Percentiles rank a stretch among this genome's conserved stretches.
phyloP scores from a whole-genome alignment of 2,113 vertebrate genomes.

The Labrus mixtus region DNA sequence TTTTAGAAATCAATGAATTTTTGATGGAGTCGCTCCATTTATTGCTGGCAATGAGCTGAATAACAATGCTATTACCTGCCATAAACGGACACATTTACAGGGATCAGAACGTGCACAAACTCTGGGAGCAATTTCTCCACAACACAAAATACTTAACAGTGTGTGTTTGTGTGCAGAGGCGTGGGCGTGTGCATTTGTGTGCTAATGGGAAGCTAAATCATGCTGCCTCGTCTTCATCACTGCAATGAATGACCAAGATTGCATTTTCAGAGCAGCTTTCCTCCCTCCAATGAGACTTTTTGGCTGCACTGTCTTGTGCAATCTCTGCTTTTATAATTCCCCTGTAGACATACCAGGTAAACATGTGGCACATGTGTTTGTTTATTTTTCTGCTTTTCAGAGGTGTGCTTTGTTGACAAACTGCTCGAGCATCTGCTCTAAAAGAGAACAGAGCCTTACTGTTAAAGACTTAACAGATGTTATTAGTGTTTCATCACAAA shows the following conservation, averaged over 20 bases:
- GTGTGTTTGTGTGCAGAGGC: slow-evolving; percentile 30
- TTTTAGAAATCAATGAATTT: slow-evolving; percentile 10
- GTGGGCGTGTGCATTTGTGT: slow-evolving; percentile 31
- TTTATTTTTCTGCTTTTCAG: slow-evolving; percentile 11
- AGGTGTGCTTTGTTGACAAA: slow-evolving; percentile 30
- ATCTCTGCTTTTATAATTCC: slow-evolving; percentile 16
- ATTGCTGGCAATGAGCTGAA: slow-evolving; percentile 13
- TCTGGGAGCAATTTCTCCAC: slow-evolving; percentile 27
- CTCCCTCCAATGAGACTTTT: slow-evolving; percentile 21
- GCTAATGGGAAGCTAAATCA: slow-evolving; percentile 60
- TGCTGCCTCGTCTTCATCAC: slow-evolving; percentile 45
- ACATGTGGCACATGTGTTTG: slow-evolving; percentile 25
- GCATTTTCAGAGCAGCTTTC: slow-evolving; percentile 27
- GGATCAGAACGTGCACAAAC: slow-evolving; percentile 37
- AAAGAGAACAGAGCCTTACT: slow-evolving; percentile 29
- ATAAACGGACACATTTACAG: slow-evolving; percentile 27
- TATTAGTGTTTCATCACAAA: slow-evolving; percentile 57
- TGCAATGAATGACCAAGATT: slow-evolving; percentile 46
- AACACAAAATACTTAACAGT: slow-evolving; percentile 24
- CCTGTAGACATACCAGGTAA: slow-evolving; percentile 13
- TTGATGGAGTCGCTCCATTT: slow-evolving; percentile 24
- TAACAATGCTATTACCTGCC: slow-evolving; percentile 32
- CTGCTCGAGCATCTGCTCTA: slow-evolving; percentile 36
- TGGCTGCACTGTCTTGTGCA: slow-evolving; percentile 29
- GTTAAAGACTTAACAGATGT: slow-evolving; percentile 43